These are phyloP conservation scores for Noctuana brunneofusca DNA, from an alignment of 2,888 invertebrate genomes.

Conservation along the genomic window DNA sequence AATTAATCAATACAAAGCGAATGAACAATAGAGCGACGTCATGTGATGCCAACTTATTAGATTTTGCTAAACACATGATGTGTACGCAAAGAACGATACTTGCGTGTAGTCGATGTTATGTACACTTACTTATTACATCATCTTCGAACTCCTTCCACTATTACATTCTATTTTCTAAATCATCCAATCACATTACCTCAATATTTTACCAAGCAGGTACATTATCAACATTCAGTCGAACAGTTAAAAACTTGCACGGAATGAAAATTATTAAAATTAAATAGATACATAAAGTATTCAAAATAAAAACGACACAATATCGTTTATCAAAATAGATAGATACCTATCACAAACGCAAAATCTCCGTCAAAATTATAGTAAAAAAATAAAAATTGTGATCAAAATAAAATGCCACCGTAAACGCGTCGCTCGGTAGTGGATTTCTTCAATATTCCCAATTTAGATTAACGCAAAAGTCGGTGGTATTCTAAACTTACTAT, in stretches of 20 bases:
- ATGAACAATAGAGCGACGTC: conserved; percentile 43
- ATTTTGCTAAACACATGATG: conserved; percentile 37
- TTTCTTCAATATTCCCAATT: conserved; percentile 69
- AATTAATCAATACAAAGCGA: conserved; percentile 46
- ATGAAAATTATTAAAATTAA: conserved; percentile 76
- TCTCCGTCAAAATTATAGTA: conserved; percentile 70
- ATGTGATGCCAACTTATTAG: conserved; percentile 61
- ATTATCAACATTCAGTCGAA: conserved; percentile 72
- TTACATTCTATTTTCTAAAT: conserved; percentile 44
- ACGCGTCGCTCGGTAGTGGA: conserved; percentile 65
- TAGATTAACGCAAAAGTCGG: conserved; percentile 71
- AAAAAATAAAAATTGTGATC: conserved; percentile 69
- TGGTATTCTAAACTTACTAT: conserved; percentile 80
- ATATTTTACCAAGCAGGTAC: conserved; percentile 60
- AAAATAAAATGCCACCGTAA: conserved; percentile 59
- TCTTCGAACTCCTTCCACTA: conserved; percentile 44
- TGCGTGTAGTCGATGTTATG: conserved; percentile 36
- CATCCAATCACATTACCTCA: conserved; percentile 53
- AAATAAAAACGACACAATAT: conserved; percentile 60
- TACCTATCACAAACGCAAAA: conserved; percentile 55
- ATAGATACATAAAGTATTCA: conserved; percentile 77
- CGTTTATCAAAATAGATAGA: conserved; percentile 66
- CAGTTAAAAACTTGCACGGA: conserved; percentile 71
- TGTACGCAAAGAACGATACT: conserved; percentile 8
- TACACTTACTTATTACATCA: conserved; percentile 44